Evolutionary conservation across 2,797 vertebrate genomes (phyloP).

Genomic region (Diceros bicornis): DNA sequence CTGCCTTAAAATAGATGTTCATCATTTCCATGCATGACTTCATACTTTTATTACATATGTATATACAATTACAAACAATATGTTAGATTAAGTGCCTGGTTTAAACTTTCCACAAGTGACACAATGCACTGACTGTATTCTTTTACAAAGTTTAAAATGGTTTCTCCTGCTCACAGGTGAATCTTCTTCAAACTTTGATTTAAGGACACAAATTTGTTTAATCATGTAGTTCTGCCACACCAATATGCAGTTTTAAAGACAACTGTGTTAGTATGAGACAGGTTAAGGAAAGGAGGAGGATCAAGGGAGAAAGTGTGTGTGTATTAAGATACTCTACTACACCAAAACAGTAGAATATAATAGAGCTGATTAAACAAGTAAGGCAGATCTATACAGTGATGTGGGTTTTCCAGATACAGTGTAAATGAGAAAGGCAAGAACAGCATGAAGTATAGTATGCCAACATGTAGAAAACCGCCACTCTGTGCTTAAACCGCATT

Average conservation of each 20-base stretch:
- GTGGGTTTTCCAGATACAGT: not conserved
- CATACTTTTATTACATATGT: not conserved
- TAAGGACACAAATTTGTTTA: not conserved
- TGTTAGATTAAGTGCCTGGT: not conserved
- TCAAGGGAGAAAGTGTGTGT: not conserved
- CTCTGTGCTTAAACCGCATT: not conserved
- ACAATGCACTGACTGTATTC: not conserved
- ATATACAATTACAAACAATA: not conserved
- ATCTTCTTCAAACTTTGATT: not conserved
- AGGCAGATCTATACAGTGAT: not conserved
- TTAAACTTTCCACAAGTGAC: not conserved
- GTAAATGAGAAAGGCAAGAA: not conserved
- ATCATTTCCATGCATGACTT: not conserved
- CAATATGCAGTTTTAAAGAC: not conserved
- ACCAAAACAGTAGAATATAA: not conserved
- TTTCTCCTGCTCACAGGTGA: not conserved
- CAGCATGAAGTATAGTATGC: not conserved
- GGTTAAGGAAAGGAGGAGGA: not conserved
- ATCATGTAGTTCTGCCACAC: not conserved
- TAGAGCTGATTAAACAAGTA: not conserved
- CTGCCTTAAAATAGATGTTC: not conserved
- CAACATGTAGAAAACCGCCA: not conserved
- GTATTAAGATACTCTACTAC: not conserved
- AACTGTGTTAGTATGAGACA: not conserved
- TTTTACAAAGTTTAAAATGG: not conserved